These are phyloP conservation scores for Ennomos fuscantarius DNA, from an alignment of 2,888 invertebrate genomes.

Conservation along the genomic window DNA sequence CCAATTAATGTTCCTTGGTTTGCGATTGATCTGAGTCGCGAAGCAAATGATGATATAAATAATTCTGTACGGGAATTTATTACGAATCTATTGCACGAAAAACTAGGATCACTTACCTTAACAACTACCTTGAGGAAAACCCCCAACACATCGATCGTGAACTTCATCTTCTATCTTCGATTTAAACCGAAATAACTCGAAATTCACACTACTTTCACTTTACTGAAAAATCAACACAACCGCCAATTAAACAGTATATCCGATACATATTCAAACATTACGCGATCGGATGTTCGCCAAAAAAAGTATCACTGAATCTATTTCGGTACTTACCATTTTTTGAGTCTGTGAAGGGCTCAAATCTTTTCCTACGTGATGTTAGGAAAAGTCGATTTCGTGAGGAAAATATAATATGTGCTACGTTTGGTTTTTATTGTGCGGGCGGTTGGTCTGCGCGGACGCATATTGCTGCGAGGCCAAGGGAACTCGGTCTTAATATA, in stretches of 20 bases:
- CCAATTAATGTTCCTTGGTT: too few species aligned
- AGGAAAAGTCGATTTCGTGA: constrained; percentile 66
- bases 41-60: neutral
- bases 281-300: constrained; percentile 38
- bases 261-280: constrained; percentile 37
- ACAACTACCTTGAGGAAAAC: constrained; percentile 81
- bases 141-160: constrained; percentile 80
- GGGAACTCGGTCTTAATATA: constrained; percentile 78
- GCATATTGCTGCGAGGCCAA: constrained; percentile 74
- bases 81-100: neutral
- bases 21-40: too few species aligned
- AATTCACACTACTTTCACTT: constrained; percentile 69
- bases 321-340: constrained; percentile 53
- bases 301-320: constrained; percentile 30
- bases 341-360: constrained; percentile 22
- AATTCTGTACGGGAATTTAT: neutral
- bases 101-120: constrained; percentile 67
- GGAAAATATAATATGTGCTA: constrained; percentile 81
- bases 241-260: constrained; percentile 49
- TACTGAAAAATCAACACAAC: constrained; percentile 63
- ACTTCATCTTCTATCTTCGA: constrained; percentile 72
- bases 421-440: constrained; percentile 76
- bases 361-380: constrained; percentile 50
- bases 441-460: constrained; percentile 67
- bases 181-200: constrained; percentile 46